A percentile compares a stretch with the other conserved stretches of the same genome.
Evolutionary conservation across 2,888 invertebrate genomes (phyloP).

Genomic region (Tetropium fuscum): DNA sequence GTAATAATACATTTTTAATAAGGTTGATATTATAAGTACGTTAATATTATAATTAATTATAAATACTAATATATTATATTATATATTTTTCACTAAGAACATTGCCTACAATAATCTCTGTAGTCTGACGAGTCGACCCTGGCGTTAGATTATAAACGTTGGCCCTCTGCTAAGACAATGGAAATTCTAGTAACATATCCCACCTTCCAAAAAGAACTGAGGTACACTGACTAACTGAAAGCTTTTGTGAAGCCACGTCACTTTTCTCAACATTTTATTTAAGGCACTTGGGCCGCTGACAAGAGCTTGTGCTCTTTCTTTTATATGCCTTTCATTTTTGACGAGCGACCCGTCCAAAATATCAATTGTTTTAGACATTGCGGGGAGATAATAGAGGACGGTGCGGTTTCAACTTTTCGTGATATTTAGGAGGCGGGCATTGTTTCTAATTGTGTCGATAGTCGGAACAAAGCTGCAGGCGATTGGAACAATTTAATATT

Average conservation of each 20-base stretch:
- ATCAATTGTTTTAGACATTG: constrained; percentile 5
- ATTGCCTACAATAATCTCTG: too few relatives aligned
- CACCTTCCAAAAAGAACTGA: constrained; percentile 28
- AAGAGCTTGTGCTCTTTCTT: constrained; percentile 23
- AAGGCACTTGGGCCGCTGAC: constrained; percentile 25
- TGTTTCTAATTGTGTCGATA: too few relatives aligned
- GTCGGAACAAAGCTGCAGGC: too few relatives aligned
- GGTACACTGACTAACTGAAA: constrained; percentile 40
- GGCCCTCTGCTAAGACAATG: constrained; percentile 25
- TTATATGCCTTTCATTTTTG: constrained; percentile 24
- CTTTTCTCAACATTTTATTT: constrained; percentile 31
- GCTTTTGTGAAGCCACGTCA: constrained; percentile 38
- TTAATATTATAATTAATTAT: too few relatives aligned
- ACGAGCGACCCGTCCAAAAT: constrained; percentile 20
- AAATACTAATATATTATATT: too few relatives aligned
- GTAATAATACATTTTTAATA: too few relatives aligned
- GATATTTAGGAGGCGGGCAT: not conserved
- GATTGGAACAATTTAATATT: too few relatives aligned
- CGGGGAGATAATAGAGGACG: not conserved
- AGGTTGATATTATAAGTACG: too few relatives aligned
- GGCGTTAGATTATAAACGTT: constrained; percentile 1
- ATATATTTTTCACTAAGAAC: too few relatives aligned
- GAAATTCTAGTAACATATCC: constrained; percentile 19
- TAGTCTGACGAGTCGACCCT: constrained; percentile 1
- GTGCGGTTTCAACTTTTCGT: not conserved